These are phyloP conservation scores for Pampus argenteus DNA, from an alignment of 2,797 vertebrate genomes.

Conservation along the genomic window DNA sequence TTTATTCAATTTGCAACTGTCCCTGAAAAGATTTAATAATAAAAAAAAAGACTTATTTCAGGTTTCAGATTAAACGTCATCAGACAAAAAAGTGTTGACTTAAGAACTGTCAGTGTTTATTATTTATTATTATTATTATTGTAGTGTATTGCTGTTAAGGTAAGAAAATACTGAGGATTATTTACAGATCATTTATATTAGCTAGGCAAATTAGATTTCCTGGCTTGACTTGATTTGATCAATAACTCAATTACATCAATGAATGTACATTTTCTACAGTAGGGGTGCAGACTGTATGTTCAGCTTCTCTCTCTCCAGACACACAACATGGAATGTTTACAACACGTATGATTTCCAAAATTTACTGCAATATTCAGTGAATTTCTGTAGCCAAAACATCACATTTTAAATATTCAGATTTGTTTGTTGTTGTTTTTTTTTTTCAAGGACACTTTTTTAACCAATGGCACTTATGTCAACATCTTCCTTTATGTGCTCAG, in stretches of 20 bases:
- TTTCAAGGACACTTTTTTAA: slow-evolving; percentile 30
- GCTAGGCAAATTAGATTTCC: slow-evolving; percentile 71
- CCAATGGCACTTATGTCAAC: slow-evolving; percentile 41
- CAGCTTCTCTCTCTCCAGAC: slow-evolving; percentile 81
- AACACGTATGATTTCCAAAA: slow-evolving; percentile 74
- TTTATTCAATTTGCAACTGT: slow-evolving; percentile 74
- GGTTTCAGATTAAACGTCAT: slow-evolving; percentile 56
- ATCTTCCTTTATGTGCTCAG: slow-evolving; percentile 41
- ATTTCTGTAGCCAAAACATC: slow-evolving; percentile 36
- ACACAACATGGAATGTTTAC: slow-evolving; percentile 91
- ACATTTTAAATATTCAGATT: slow-evolving; percentile 28
- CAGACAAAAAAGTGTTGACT: slow-evolving; percentile 59
- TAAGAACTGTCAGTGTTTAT: slow-evolving; percentile 76
- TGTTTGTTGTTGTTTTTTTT: slow-evolving; percentile 15
- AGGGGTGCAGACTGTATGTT: slow-evolving; percentile 82
- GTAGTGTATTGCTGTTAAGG: slow-evolving; percentile 81
- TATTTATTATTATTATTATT: slow-evolving; percentile 84
- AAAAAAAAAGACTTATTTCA: slow-evolving; percentile 55
- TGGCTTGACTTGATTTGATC: slow-evolving; percentile 73
- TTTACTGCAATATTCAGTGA: slow-evolving; percentile 26
- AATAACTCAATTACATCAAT: slow-evolving; percentile 70
- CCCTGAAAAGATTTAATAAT: slow-evolving; percentile 60
- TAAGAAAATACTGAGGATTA: slow-evolving; percentile 88
- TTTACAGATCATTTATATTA: slow-evolving; percentile 90
- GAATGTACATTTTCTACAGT: slow-evolving; percentile 80